Percentiles rank a stretch among this genome's conserved stretches.
Conservation (phyloP, 2,888 invertebrate genomes). For the Schizotus pectinicornis region DNA sequence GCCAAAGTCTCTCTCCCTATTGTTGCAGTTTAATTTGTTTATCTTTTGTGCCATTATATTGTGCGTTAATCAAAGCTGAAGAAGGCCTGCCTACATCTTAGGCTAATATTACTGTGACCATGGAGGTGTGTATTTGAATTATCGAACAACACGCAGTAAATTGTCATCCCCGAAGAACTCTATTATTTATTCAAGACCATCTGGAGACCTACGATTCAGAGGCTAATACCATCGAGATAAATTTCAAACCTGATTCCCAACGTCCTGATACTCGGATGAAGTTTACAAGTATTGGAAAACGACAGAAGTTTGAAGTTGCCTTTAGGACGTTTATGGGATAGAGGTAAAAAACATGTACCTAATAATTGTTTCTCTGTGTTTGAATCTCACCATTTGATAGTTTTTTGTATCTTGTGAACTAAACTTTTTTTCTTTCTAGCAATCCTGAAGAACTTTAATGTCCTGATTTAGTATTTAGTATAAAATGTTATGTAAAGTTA, state of each 20-base stretch:
- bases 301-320: background rate
- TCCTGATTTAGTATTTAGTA: too few relatives aligned
- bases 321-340: conserved; percentile 9
- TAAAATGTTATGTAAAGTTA: too few relatives aligned
- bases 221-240: conserved; percentile 4
- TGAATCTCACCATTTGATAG: too few relatives aligned
- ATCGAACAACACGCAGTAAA: conserved; percentile 2
- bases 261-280: background rate
- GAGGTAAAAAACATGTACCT: too few relatives aligned
- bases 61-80: conserved; percentile 4
- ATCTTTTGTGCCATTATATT: too few relatives aligned
- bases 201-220: conserved; percentile 8
- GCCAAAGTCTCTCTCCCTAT: too few relatives aligned
- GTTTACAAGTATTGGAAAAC: conserved; percentile 2
- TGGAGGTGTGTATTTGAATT: conserved; percentile 2
- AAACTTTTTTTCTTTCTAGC: too few relatives aligned
- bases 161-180: conserved; percentile 5
- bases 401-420: too few relatives aligned
- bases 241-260: conserved; percentile 1
- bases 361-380: too few relatives aligned
- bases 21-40: too few relatives aligned
- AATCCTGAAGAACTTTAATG: too few relatives aligned
- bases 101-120: conserved; percentile 3
- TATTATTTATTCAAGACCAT: background rate
- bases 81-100: background rate